Base-by-base conservation (phyloP, 2,113 vertebrate species). In the Clarias gariepinus region DNA sequence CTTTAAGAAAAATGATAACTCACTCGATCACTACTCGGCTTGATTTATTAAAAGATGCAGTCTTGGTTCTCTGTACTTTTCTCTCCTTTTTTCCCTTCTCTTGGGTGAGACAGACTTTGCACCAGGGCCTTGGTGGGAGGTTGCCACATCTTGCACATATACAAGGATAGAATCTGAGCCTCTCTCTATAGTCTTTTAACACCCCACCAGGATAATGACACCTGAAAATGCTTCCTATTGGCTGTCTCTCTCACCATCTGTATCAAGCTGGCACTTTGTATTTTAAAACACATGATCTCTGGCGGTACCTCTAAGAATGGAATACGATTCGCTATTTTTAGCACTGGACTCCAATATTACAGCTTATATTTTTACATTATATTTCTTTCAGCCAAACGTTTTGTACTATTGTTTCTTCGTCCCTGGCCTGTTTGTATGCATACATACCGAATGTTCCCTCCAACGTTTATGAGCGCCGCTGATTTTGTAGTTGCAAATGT, bases 401-500 rank as follows among this genome's bases (percentile, higher is more conserved):
- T 86, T 78, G 53, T 89, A 81, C 60, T 52, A 78, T 60, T 88
- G 83, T 69, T 69, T 80, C 80, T 90, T 86, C 79, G 66, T 89
- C 82, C 60, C 4, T 84, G 83, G 83, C 86, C 86, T 89, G 88
- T 88, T 90, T 89, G 89, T 90, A 89, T 88, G 87, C 89, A 88
- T 84, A 89, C 87, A 85, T 80, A 69, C 82, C 87, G 88, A 86
- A 90, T 87, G 47, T 91, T 90, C 79, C 69, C 76, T 86, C 88
- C 73, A 23, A 83, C 86, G 87, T 92, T 88, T 92, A 90, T 90
- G 90, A 92, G 89, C 71, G 82, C 86, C 86, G 89, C 92, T 92
- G 91, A 92, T 92, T 92, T 91, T 87, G 87, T 91, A 91, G 92
- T 92, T 94, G 92, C 92, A 94, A 94, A 94, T 93, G 90, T 90